These are phyloP conservation scores for Anneissia japonica DNA, from an alignment of 35 echinoderm and acorn worm species.

Conservation along the genomic window DNA sequence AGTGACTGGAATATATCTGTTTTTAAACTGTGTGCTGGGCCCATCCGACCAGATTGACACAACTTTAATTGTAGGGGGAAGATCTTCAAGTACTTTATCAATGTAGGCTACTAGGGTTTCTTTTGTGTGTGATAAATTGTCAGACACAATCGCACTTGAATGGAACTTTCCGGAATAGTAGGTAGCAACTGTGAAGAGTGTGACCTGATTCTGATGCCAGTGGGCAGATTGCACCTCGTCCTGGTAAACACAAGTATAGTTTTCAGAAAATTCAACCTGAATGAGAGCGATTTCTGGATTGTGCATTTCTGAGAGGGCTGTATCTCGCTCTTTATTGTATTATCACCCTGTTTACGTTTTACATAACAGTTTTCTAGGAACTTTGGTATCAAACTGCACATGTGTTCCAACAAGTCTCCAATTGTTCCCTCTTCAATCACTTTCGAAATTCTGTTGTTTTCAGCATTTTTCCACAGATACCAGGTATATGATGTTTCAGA, in stretches of 20 bases:
- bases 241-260: constrained; percentile 22
- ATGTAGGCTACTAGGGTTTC: background rate
- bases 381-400: constrained; percentile 19
- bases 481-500: too few species aligned
- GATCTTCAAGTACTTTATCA: background rate
- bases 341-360: constrained; percentile 37
- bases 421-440: too few species aligned
- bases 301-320: constrained; percentile 3
- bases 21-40: constrained; percentile 19
- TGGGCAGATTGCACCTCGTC: constrained; percentile 23
- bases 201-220: constrained; percentile 14
- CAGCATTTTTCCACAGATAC: too few species aligned
- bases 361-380: constrained; percentile 48
- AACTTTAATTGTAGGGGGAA: background rate
- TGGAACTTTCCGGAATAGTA: constrained; percentile 7
- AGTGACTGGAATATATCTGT: background rate
- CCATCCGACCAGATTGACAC: constrained; percentile 5
- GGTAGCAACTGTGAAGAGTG: constrained; percentile 1
- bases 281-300: constrained; percentile 25
- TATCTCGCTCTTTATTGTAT: constrained; percentile 28
- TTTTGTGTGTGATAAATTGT: constrained; percentile 15
- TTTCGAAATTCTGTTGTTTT: too few species aligned
- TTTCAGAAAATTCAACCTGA: constrained; percentile 22
- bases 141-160: background rate
- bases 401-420: too few species aligned